These are phyloP conservation scores for Metaphire vulgaris DNA, from an alignment of 1,140 invertebrate genomes.

Conservation along the genomic window DNA sequence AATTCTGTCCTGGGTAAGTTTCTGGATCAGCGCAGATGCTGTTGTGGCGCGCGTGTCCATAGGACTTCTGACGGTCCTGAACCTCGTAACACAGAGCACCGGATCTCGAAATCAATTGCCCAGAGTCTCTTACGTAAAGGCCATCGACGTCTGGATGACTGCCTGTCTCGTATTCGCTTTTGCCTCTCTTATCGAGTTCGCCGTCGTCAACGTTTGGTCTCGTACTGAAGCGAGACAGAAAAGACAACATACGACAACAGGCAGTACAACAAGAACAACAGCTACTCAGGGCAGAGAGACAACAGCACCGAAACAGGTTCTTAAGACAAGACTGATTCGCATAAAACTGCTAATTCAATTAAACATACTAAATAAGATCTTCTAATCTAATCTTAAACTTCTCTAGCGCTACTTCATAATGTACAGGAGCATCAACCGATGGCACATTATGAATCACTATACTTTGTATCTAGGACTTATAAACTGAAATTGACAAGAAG, in stretches of 20 bases:
- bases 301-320: not conserved
- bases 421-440: not conserved
- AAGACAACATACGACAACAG: not conserved
- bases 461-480: not conserved
- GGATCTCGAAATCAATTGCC: conserved; percentile 23
- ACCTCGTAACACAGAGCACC: conserved; percentile 36
- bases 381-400: no score
- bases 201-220: conserved; percentile 57
- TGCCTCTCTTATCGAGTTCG: conserved; percentile 70
- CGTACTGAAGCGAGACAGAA: not conserved
- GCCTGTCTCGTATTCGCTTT: conserved; percentile 76
- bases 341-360: no score
- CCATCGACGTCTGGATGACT: conserved; percentile 85
- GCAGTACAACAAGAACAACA: conserved; percentile 12
- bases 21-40: conserved; percentile 29
- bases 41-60: conserved; percentile 26
- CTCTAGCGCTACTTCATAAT: no score
- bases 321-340: no score
- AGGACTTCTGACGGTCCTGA: conserved; percentile 36
- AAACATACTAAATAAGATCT: no score
- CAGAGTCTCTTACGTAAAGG: conserved; percentile 61
- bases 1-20: conserved; percentile 24
- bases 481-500: no score
- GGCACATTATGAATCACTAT: not conserved
- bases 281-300: not conserved